These are phyloP conservation scores for Tragelaphus strepsiceros DNA, from an alignment of 2,113 vertebrate genomes.

Conservation along the genomic window DNA sequence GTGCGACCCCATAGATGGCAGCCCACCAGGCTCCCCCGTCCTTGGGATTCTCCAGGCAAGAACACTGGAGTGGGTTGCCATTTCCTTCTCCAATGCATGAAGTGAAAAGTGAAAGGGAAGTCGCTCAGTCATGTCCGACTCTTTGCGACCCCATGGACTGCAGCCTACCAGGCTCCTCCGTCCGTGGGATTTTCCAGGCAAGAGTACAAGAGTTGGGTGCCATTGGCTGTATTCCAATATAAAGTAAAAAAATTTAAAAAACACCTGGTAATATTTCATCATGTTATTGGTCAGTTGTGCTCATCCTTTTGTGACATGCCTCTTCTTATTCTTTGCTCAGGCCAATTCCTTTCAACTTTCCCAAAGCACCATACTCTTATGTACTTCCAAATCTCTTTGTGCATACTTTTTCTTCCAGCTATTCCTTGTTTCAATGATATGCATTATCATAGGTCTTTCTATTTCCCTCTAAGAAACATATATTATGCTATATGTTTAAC, in stretches of 20 bases:
- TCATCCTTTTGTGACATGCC: background rate
- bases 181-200: too few relatives aligned
- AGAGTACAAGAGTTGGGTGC: too few relatives aligned
- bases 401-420: background rate
- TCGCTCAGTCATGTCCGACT: too few relatives aligned
- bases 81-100: too few relatives aligned
- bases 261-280: background rate
- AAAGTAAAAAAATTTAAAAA: background rate
- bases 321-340: background rate
- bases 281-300: background rate
- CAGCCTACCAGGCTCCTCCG: too few relatives aligned
- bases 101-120: too few relatives aligned
- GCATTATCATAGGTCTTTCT: background rate
- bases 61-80: too few relatives aligned
- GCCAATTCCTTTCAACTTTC: background rate
- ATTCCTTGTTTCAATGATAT: background rate
- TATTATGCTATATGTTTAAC: background rate
- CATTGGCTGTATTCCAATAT: background rate
- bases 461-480: background rate
- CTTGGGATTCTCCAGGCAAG: too few relatives aligned
- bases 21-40: too few relatives aligned
- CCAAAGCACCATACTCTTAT: background rate
- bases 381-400: background rate
- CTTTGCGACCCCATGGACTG: too few relatives aligned
- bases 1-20: too few relatives aligned